A percentile compares a stretch with the other conserved stretches of the same genome.
phyloP scores from a whole-genome alignment of 2,797 vertebrate genomes.

The Sebastes taczanowskii region DNA sequence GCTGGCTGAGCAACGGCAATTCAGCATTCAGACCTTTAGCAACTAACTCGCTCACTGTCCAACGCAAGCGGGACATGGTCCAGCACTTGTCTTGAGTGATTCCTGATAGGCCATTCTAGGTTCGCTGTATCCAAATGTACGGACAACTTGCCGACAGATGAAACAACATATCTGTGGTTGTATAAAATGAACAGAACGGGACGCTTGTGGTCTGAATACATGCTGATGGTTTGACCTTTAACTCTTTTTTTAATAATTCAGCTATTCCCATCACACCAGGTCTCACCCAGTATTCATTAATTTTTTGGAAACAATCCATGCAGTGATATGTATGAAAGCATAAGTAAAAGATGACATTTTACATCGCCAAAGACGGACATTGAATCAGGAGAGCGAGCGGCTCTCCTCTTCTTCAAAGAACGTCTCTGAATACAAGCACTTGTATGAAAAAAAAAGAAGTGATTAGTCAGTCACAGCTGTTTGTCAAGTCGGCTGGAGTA shows the following conservation, averaged over 20 bases:
- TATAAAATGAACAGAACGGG: background rate
- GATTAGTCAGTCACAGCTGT: constrained; percentile 25
- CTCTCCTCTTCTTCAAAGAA: constrained; percentile 8
- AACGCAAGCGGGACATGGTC: background rate
- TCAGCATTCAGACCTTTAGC: constrained; percentile 25
- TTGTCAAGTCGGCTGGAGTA: constrained; percentile 19
- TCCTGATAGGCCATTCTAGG: background rate
- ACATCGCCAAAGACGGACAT: constrained; percentile 18
- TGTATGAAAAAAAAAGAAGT: constrained; percentile 29
- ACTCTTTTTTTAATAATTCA: constrained; percentile 4
- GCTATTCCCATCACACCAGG: background rate
- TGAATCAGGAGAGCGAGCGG: constrained; percentile 2
- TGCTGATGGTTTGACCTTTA: constrained; percentile 23
- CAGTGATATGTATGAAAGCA: constrained; percentile 85
- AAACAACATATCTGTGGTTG: background rate
- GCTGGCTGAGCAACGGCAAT: constrained; percentile 41
- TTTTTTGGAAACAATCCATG: constrained; percentile 83
- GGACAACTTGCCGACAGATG: background rate
- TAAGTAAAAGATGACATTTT: constrained; percentile 32
- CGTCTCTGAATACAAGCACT: constrained; percentile 37
- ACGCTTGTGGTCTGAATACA: constrained; percentile 11
- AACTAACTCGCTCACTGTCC: background rate
- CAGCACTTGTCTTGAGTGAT: background rate
- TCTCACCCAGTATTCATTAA: background rate
- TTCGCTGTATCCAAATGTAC: background rate